Evolutionary conservation across 2,888 invertebrate species (phyloP), one percentile per base, ranked within the genome.

Genomic region (Vesta saturnalis): DNA sequence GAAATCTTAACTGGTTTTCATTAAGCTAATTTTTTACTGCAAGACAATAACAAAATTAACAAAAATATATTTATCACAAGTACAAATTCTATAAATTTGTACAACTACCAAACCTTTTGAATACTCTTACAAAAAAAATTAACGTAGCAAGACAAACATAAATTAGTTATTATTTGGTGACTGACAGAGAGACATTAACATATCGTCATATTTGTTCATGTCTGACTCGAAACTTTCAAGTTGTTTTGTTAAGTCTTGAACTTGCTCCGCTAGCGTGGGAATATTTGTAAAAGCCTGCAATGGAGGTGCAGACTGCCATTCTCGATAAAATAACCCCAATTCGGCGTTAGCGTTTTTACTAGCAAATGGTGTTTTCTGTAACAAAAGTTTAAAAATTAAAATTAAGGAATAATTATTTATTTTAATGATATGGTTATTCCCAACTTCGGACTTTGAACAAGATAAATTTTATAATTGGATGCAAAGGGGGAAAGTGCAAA

Each of bases 291-390:
- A 79, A 5, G 81, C 78, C 57, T 82, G 78, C 61, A 84, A 72
- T 1, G 81, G 78, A 3, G 83, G 85, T 5, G 94, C 93, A 74
- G 89, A 88, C 79, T 93, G 88, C 83, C 93, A 94, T 78, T 94
- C 93, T 30, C 91, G 88, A 84, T 92, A 94, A 84, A 94, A 94
- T 71, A 89, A 87, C 0, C 93, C 92, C 70, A 94, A 85, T 78
- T 94, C 94, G 52, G 89, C 89, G 77, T 91, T 91, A 0, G 89
- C 88, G 76, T 89, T 91, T 67, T 89, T 87, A 70, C 89, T 91
- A 54, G 93, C 93, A 80, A 94, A 94, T 1, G 94, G 93, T 58
- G 93, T 91, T 84, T 92, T 92, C 94, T 94, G 86, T 1, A 89
- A 86, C 39, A 70, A 69, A 63, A 62, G 1, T 23, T 5, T 23